Percentiles rank a stretch among this genome's conserved stretches.
Evolutionary conservation across 2,113 vertebrate genomes (phyloP).

Genomic region (Boleophthalmus pectinirostris): DNA sequence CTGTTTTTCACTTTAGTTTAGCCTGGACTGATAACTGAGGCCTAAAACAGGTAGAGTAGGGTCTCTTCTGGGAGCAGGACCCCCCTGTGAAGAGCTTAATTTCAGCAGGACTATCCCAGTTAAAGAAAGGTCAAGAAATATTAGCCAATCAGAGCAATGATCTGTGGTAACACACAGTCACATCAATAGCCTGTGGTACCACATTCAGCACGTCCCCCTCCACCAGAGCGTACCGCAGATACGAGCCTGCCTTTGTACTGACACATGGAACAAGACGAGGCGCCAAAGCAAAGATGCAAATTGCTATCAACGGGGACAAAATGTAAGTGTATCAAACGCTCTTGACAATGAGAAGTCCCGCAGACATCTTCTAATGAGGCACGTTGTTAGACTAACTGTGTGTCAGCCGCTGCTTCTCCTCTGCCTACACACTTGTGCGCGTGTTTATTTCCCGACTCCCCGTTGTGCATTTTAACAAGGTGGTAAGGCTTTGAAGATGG

Average conservation of each 20-base stretch:
- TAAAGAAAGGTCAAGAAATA: no score
- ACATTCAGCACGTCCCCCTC: constrained; percentile 21
- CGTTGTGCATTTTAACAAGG: constrained; percentile 68
- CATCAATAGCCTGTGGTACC: not conserved
- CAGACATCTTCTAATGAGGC: constrained; percentile 73
- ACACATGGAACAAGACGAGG: constrained; percentile 68
- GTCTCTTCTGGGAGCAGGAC: no score
- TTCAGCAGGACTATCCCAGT: no score
- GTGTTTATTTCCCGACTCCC: constrained; percentile 69
- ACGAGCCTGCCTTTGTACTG: constrained; percentile 61
- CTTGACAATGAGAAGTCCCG: constrained; percentile 72
- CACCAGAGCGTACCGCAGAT: not conserved
- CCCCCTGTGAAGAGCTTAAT: no score
- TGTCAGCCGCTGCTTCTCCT: constrained; percentile 65
- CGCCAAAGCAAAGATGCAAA: constrained; percentile 75
- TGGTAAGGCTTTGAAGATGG: constrained; percentile 66
- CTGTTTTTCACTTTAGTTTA: no score
- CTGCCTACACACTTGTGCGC: constrained; percentile 26
- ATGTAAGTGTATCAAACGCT: constrained; percentile 70
- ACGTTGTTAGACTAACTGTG: constrained; percentile 74
- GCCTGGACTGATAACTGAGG: no score
- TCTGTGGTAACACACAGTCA: no score
- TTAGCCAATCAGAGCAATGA: no score
- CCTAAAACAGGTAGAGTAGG: no score
- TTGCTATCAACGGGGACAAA: constrained; percentile 68